phyloP scores from a whole-genome alignment of 2,113 vertebrate species.

The Anolis carolinensis region DNA sequence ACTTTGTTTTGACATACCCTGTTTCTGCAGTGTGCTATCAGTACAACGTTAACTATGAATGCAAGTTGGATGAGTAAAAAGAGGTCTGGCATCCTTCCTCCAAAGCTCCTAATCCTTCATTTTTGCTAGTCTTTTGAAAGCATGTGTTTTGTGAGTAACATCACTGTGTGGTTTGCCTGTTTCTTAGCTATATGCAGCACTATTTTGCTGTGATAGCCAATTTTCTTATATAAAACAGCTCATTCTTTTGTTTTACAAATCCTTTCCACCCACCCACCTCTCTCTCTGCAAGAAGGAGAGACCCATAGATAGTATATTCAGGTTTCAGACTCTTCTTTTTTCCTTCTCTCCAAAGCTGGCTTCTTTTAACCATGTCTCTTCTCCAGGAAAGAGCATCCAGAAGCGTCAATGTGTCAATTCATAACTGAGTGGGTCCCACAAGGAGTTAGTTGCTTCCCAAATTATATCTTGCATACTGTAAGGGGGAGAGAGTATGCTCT shows the following conservation, averaged over 20 bases:
- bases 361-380: conserved; percentile 19
- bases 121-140: too few species aligned
- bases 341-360: background rate
- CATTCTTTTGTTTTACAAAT: background rate
- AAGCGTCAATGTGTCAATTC: conserved; percentile 1
- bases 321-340: background rate
- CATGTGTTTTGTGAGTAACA: too few species aligned
- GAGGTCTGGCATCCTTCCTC: too few species aligned
- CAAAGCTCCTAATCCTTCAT: too few species aligned
- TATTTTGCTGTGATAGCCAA: too few species aligned
- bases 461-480: background rate
- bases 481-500: background rate
- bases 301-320: background rate
- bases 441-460: background rate
- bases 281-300: background rate
- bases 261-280: background rate
- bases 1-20: too few species aligned
- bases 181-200: too few species aligned
- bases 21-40: too few species aligned
- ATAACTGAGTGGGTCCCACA: background rate
- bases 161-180: too few species aligned
- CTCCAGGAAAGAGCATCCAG: background rate
- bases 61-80: too few species aligned
- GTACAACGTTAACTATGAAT: too few species aligned
- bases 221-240: background rate